Evolutionary conservation across 2,113 vertebrate genomes (phyloP).

Genomic region (Paradisaea rubra): DNA sequence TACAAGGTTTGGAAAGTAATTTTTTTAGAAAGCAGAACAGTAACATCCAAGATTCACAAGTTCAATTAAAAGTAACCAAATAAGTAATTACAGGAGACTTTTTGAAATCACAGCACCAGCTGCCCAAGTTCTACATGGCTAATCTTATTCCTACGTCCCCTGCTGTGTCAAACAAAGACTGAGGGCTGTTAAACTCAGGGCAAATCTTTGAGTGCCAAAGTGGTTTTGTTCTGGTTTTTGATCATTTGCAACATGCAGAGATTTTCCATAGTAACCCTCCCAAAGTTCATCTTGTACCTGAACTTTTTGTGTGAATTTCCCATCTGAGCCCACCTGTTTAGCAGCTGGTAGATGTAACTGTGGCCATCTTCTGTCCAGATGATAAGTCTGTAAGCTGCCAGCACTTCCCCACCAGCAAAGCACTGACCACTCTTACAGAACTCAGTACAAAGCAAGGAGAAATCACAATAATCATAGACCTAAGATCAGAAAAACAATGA

Average conservation of each 20-base stretch:
- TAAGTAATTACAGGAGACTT: slow-evolving; percentile 73
- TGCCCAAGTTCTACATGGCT: slow-evolving; percentile 79
- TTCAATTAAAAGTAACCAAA: slow-evolving; percentile 61
- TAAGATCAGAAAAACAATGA: slow-evolving; percentile 8
- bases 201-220: slow-evolving; percentile 75
- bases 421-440: slow-evolving; percentile 44
- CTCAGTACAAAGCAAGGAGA: slow-evolving; percentile 75
- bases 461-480: slow-evolving; percentile 82
- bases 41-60: slow-evolving; percentile 39
- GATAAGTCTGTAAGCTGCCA: slow-evolving; percentile 75
- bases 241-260: slow-evolving; percentile 73
- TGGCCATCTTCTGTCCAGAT: slow-evolving; percentile 77
- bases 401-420: slow-evolving; percentile 77
- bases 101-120: slow-evolving; percentile 75
- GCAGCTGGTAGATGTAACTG: slow-evolving; percentile 83
- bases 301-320: slow-evolving; percentile 65
- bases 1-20: not conserved
- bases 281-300: slow-evolving; percentile 78
- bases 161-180: slow-evolving; percentile 75
- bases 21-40: slow-evolving; percentile 28
- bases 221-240: slow-evolving; percentile 79
- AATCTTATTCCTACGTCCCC: slow-evolving; percentile 73
- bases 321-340: slow-evolving; percentile 82
- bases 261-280: slow-evolving; percentile 76
- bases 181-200: slow-evolving; percentile 64